Percentiles rank a stretch among this genome's conserved stretches.
Evolutionary conservation across 2,797 vertebrate species (phyloP).

Genomic region (Propithecus perrieri): DNA sequence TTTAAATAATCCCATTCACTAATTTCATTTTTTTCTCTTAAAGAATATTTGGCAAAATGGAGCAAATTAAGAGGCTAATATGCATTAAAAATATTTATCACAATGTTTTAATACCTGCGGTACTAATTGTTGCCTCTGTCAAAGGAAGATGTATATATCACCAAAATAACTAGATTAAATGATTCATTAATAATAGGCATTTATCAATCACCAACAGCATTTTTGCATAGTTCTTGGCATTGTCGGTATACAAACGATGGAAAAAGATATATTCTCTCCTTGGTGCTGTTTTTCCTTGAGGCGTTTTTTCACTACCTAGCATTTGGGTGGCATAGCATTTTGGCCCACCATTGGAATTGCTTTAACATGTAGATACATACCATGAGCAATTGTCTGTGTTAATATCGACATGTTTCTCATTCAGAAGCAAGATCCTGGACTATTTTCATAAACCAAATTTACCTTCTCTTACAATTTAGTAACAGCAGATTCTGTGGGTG

Average conservation of each 20-base stretch:
- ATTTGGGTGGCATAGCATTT: neutral
- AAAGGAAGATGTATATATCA: conserved; percentile 35
- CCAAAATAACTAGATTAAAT: neutral
- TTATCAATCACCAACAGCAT: neutral
- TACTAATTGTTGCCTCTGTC: conserved; percentile 9
- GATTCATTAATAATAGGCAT: neutral
- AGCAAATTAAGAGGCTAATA: neutral
- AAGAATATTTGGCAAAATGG: neutral
- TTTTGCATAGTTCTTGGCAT: neutral
- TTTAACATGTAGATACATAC: neutral
- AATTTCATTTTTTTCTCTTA: neutral
- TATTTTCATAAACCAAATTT: neutral
- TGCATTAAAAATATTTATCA: neutral
- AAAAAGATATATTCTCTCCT: neutral
- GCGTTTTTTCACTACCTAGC: neutral
- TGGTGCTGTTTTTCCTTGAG: neutral
- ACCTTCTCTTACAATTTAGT: neutral
- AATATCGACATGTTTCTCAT: neutral
- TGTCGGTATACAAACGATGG: neutral
- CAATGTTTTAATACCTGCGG: neutral
- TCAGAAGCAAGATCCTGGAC: neutral
- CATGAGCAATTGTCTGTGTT: neutral
- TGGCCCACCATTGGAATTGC: neutral
- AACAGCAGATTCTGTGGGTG: neutral
- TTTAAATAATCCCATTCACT: conserved; percentile 2